Conservation (phyloP, 1,140 invertebrate species). For the Phocides pigmalion region DNA sequence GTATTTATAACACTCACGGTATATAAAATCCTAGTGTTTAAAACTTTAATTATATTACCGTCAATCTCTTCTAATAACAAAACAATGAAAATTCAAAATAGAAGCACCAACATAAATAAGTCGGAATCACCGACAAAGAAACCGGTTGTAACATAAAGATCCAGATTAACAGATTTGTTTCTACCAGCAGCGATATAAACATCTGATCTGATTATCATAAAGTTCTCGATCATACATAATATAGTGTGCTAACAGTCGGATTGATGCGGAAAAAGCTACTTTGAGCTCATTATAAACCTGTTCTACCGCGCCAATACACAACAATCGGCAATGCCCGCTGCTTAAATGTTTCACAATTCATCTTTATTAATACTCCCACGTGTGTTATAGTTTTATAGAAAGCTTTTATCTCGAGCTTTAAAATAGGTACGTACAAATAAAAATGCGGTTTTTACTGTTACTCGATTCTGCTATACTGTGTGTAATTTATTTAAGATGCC, state of each 20-base stretch:
- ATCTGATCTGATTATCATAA: slow-evolving; percentile 40
- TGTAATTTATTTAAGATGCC: too few relatives aligned
- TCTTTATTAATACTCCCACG: slow-evolving; percentile 43
- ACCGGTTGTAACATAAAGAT: slow-evolving; percentile 24
- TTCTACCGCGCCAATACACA: slow-evolving; percentile 41
- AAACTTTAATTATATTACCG: too few relatives aligned
- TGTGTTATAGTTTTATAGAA: slow-evolving; percentile 49
- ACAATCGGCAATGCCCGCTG: slow-evolving; percentile 43
- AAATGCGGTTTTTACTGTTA: too few relatives aligned
- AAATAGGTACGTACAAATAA: slow-evolving; percentile 45
- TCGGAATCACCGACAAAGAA: slow-evolving; percentile 24
- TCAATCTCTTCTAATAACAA: slow-evolving; percentile 18
- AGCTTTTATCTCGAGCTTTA: slow-evolving; percentile 53
- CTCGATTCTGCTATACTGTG: too few relatives aligned
- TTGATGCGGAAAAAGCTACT: slow-evolving; percentile 40
- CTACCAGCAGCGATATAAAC: slow-evolving; percentile 26
- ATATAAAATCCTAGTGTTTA: too few relatives aligned
- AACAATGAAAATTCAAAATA: slow-evolving; percentile 22
- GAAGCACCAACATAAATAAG: slow-evolving; percentile 31
- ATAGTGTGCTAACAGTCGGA: slow-evolving; percentile 36
- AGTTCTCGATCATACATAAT: slow-evolving; percentile 31
- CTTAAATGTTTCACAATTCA: slow-evolving; percentile 46
- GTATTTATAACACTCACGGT: too few relatives aligned
- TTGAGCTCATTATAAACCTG: slow-evolving; percentile 47
- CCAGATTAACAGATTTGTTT: slow-evolving; percentile 31